Percentiles rank a stretch among this genome's conserved stretches.
These are phyloP conservation scores for Phymatocera aterrima DNA, from an alignment of 2,888 invertebrate genomes.

Conservation along the genomic window DNA sequence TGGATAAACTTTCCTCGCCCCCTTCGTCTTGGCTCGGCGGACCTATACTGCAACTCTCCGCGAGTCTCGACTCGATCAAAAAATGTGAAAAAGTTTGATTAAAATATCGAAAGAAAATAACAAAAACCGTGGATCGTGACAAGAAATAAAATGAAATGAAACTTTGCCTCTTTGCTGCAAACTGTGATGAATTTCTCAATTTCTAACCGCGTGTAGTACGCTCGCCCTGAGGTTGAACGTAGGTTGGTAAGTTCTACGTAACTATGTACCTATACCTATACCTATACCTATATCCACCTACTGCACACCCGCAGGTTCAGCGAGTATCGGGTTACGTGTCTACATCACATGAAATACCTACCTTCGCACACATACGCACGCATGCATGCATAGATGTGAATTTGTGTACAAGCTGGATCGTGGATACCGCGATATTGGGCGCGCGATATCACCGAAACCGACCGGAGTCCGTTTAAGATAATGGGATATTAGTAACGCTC, in stretches of 20 bases:
- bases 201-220: not conserved
- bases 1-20: too few species aligned
- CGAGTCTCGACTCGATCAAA: not conserved
- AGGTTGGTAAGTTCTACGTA: too few species aligned
- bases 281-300: not conserved
- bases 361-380: not conserved
- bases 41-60: too few species aligned
- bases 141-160: conserved; percentile 23
- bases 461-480: conserved; percentile 18
- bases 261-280: not conserved
- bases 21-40: too few species aligned
- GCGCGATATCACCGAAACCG: too few species aligned
- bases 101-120: conserved; percentile 8
- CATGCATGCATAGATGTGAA: not conserved
- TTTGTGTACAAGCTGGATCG: too few species aligned
- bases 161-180: not conserved
- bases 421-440: too few species aligned
- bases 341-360: not conserved
- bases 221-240: not conserved
- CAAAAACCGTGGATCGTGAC: conserved; percentile 21
- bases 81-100: conserved; percentile 29
- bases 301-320: not conserved
- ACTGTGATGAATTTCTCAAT: conserved; percentile 36
- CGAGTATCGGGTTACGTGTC: conserved; percentile 13
- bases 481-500: conserved; percentile 2